Evolutionary conservation across 2,888 invertebrate genomes (phyloP).

Genomic region (Acleris cristana): DNA sequence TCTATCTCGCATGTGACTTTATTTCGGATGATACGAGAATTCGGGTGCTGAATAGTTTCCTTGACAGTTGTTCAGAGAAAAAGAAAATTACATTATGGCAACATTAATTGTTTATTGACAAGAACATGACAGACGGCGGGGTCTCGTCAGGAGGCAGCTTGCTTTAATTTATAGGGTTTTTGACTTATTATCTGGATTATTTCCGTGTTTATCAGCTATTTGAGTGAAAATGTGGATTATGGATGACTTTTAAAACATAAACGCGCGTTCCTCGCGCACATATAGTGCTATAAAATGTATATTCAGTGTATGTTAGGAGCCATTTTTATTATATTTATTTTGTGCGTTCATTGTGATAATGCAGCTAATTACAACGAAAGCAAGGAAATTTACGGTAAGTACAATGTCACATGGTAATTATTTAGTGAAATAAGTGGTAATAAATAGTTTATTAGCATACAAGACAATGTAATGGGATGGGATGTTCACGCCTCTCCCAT

Average conservation of each 20-base stretch:
- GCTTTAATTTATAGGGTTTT: constrained; percentile 68
- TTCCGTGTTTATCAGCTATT: constrained; percentile 61
- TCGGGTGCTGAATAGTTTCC: constrained; percentile 1
- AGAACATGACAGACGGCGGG: constrained; percentile 80
- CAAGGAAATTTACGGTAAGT: constrained; percentile 78
- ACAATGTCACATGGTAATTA: constrained; percentile 32
- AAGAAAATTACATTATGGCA: constrained; percentile 49
- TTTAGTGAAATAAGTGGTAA: constrained; percentile 11
- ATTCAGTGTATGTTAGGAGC: constrained; percentile 78
- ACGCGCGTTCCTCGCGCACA: constrained; percentile 67
- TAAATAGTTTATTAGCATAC: constrained; percentile 1
- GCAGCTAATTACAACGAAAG: constrained; percentile 79
- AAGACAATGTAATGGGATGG: constrained; percentile 7
- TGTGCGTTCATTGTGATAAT: constrained; percentile 83
- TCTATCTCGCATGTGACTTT: no score
- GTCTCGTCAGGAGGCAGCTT: constrained; percentile 73
- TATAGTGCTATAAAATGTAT: constrained; percentile 74
- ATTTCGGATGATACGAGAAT: no score
- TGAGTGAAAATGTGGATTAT: constrained; percentile 76
- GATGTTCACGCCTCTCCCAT: constrained; percentile 35
- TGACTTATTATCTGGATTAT: constrained; percentile 67
- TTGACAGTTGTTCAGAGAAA: constrained; percentile 17
- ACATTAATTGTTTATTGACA: constrained; percentile 82
- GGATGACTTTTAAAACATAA: constrained; percentile 67
- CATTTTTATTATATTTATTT: constrained; percentile 84